phyloP scores from a whole-genome alignment of 2,113 vertebrate species.

The Pteropus alecto region DNA sequence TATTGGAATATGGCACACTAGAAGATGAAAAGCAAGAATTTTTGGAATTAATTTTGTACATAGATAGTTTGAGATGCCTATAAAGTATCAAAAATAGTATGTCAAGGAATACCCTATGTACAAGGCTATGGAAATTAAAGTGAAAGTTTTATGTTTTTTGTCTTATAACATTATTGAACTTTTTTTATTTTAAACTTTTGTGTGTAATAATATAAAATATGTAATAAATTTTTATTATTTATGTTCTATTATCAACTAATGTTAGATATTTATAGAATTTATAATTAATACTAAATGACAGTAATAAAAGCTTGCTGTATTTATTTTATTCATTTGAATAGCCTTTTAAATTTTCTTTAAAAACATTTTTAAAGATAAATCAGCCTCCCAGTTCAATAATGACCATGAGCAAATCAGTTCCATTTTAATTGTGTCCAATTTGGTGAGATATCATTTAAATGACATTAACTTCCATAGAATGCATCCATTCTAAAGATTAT shows the following conservation, averaged over 20 bases:
- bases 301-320: not conserved
- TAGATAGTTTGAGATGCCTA: not conserved
- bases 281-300: not conserved
- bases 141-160: not conserved
- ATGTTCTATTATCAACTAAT: not conserved
- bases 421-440: not conserved
- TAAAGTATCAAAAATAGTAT: not conserved
- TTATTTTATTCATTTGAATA: not conserved
- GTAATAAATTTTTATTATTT: not conserved
- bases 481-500: not conserved
- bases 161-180: not conserved
- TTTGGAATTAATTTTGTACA: not conserved
- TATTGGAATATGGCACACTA: not conserved
- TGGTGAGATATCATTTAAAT: constrained; percentile 26
- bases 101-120: not conserved
- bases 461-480: not conserved
- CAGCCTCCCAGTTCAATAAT: not conserved
- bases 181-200: not conserved
- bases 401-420: not conserved
- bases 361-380: not conserved
- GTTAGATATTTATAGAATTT: not conserved
- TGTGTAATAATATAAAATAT: not conserved
- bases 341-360: not conserved
- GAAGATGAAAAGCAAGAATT: not conserved
- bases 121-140: not conserved